A percentile compares a stretch with the other conserved stretches of the same genome.
phyloP scores from a whole-genome alignment of 2,797 vertebrate genomes.

The Channa striata region DNA sequence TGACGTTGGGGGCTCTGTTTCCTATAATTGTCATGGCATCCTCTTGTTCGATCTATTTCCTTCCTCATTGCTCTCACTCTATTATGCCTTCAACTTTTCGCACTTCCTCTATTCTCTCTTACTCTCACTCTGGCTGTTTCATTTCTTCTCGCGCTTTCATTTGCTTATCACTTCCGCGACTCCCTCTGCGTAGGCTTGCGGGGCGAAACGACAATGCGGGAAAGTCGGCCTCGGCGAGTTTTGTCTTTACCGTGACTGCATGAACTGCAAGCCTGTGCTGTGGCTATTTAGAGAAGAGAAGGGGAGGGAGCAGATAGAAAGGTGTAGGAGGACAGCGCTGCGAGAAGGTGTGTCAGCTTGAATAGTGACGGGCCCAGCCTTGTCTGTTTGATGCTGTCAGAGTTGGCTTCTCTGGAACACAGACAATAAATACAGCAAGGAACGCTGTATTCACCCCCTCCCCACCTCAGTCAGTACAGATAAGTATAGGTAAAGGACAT shows the following conservation, averaged over 20 bases:
- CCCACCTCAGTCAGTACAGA: constrained; percentile 33
- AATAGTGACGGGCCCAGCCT: constrained; percentile 53
- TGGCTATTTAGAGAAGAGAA: constrained; percentile 59
- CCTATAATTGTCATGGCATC: constrained; percentile 76
- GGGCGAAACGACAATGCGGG: constrained; percentile 13
- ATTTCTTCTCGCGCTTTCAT: constrained; percentile 51
- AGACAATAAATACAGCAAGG: constrained; percentile 29
- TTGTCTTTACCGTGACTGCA: constrained; percentile 48
- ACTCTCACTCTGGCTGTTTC: constrained; percentile 37
- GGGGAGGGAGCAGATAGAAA: constrained; percentile 43
- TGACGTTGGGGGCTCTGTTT: constrained; percentile 66
- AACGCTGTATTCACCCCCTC: constrained; percentile 38
- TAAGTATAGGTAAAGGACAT: constrained; percentile 56
- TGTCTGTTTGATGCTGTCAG: constrained; percentile 53
- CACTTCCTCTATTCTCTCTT: constrained; percentile 13
- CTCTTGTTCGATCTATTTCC: constrained; percentile 68
- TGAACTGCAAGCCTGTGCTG: constrained; percentile 33
- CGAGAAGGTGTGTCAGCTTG: constrained; percentile 64
- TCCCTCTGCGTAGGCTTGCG: constrained; percentile 34
- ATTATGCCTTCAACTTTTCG: constrained; percentile 52
- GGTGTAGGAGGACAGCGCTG: constrained; percentile 65
- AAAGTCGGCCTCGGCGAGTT: constrained; percentile 36
- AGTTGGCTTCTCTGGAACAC: constrained; percentile 29
- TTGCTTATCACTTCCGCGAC: constrained; percentile 36
- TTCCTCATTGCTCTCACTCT: constrained; percentile 50